Evolutionary conservation across 1,140 invertebrate genomes (phyloP).

Genomic region (Batillaria attramentaria): DNA sequence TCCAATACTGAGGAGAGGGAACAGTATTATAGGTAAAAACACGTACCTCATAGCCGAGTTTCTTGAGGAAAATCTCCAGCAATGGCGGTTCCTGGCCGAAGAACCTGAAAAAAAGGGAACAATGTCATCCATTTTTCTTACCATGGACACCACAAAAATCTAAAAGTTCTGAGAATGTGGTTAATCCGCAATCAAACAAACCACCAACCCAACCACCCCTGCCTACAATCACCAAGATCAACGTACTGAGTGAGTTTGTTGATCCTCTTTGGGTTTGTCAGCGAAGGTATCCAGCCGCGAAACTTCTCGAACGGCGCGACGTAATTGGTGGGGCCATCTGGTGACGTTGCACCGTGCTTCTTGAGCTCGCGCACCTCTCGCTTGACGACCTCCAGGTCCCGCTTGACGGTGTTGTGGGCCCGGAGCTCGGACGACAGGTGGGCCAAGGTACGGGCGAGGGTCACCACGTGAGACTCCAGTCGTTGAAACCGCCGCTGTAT

Average conservation of each 20-base stretch:
- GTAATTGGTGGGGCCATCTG: not conserved
- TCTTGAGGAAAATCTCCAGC: conserved; percentile 89
- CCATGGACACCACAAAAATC: no score
- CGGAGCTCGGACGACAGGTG: conserved; percentile 93
- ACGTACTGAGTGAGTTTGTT: conserved; percentile 73
- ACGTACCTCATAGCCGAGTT: conserved; percentile 92
- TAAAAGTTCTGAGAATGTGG: no score
- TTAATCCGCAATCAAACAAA: no score
- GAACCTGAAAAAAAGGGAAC: conserved; percentile 79
- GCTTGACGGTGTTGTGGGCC: conserved; percentile 89
- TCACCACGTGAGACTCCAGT: conserved; percentile 92
- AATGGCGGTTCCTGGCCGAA: conserved; percentile 94
- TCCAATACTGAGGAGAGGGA: no score
- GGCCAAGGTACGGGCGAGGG: conserved; percentile 91
- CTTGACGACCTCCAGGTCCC: conserved; percentile 90
- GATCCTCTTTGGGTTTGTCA: conserved; percentile 81
- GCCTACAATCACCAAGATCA: not conserved
- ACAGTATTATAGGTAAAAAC: no score
- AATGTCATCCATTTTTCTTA: no score
- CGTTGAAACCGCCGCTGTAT: conserved; percentile 90
- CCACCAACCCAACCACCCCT: no score
- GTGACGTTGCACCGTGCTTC: conserved; percentile 54
- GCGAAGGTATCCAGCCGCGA: conserved; percentile 70
- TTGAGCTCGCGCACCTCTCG: conserved; percentile 86
- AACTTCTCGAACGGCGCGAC: conserved; percentile 65